A percentile compares a stretch with the other conserved stretches of the same genome.
Conservation (phyloP, 1,140 invertebrate genomes). For the Calliopsis andreniformis region DNA sequence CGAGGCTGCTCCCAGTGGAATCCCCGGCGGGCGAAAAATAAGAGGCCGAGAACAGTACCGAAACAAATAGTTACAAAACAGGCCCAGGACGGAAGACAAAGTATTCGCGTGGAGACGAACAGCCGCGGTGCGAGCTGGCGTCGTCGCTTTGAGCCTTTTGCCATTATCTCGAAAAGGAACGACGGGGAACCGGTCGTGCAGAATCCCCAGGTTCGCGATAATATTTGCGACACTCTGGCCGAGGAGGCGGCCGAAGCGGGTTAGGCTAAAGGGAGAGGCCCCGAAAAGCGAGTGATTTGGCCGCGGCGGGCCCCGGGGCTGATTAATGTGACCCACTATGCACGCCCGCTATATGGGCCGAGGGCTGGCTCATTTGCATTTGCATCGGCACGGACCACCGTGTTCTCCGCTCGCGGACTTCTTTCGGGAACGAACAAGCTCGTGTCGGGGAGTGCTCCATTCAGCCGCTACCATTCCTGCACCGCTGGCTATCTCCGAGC, state of each 20-base stretch:
- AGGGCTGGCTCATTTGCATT: slow-evolving; percentile 66
- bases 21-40: not conserved
- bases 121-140: not conserved
- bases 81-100: slow-evolving; percentile 38
- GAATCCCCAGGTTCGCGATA: slow-evolving; percentile 52
- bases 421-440: slow-evolving; percentile 52
- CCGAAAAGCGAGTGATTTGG: slow-evolving; percentile 55
- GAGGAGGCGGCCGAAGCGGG: slow-evolving; percentile 7
- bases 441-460: slow-evolving; percentile 34
- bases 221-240: slow-evolving; percentile 50
- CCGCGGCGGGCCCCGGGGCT: slow-evolving; percentile 17
- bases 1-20: slow-evolving; percentile 6
- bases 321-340: slow-evolving; percentile 66
- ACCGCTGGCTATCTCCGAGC: not conserved
- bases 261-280: slow-evolving; percentile 17
- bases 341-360: slow-evolving; percentile 65
- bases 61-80: slow-evolving; percentile 51
- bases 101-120: slow-evolving; percentile 32
- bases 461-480: slow-evolving; percentile 40
- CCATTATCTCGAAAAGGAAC: slow-evolving; percentile 49
- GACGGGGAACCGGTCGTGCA: slow-evolving; percentile 42
- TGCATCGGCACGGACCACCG: slow-evolving; percentile 65
- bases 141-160: slow-evolving; percentile 30
- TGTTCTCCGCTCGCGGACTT: slow-evolving; percentile 56
- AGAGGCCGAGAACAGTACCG: slow-evolving; percentile 23